Evolutionary conservation across 2,113 vertebrate genomes (phyloP), one percentile per base, ranked within the genome.

Genomic region (Vidua chalybeata): DNA sequence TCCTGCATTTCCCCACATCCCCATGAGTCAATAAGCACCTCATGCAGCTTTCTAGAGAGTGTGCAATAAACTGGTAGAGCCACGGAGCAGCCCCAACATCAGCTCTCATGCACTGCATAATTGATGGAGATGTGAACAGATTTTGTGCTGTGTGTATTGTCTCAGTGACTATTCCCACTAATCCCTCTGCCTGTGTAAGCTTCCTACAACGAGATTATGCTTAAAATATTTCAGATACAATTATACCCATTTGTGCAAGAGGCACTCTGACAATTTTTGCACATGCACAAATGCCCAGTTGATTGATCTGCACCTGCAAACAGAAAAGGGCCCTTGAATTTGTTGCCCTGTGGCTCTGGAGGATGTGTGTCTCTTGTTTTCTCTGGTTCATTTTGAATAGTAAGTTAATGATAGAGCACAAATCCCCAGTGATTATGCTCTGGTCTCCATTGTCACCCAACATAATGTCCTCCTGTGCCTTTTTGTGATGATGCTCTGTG

Each of bases 1-100:
- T 95, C 85, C 93, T 66, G 49, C 24, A 20, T 92, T 97, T 93
- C 93, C 93, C 76, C 86, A 66, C 76, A 90, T 62, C 56, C 84
- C 83, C 73, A 23, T 87, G 95, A 93, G 96, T 95, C 96, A 95
- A 94, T 95, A 96, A 94, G 83, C 94, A 96, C 93, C 92, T 97
- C 83, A 21, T 87, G 88, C 95, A 93, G 68, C 95, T 69, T 68
- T 95, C 77, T 89, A 84, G 88, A 87, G 51, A 64, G 49, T 16
- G 75, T 1, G 9, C 45, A 93, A 86, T 93, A 88, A 90, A 61
- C 28, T 26, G 68, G 74, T 26, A 46, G 27, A 71, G 86, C 68
- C 79, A 48, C 6, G 3, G 74, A 21, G 43, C 11, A 48, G 48
- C 72, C 93, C 18, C 17, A 91, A 45, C 64, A 27, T 49, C 7